Evolutionary conservation across 2,888 invertebrate genomes (phyloP), one percentile per base, ranked within the genome.

Genomic region (Boloria selene): DNA sequence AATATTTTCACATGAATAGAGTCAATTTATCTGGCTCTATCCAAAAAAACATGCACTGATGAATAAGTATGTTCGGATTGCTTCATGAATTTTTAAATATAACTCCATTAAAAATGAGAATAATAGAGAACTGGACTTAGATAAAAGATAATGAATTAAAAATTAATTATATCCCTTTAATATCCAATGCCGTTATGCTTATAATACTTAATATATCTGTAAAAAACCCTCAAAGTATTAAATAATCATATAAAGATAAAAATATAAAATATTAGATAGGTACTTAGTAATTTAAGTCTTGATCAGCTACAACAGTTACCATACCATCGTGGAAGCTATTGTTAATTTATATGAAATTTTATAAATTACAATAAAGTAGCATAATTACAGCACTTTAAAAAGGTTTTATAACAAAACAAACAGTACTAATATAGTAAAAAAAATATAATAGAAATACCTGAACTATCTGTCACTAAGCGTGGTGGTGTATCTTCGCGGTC

Each of bases 381-480:
- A 14, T 18, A 42, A 42, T 42, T 54, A 50, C 38, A 54, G 54
- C 42, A 18, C 18, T 4, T 18, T 6, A 49, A 16, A 26, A 42
- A 52, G 26, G 13, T 7, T 55, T 3, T 18, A 55, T 0, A 2
- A 55, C 18, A 10, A 38, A 38, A 38, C 10, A 38, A 38, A 38
- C 10, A 38, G 1, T 6, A 0, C 10, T 38, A 7, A 10, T 2
- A 38, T 38, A 14, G n/a, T 47, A 64, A 68, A 50, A 70, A 61
- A 45, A 59, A 45, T 2, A 6, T 38, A 38, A 61, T 52, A 55
- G 17, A 45, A 13, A 55, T 73, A 95, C 95, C 94, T 88, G 95
- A 94, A 87, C 94, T 94, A 85, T 94, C 94, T 56, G 94, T 94
- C 74, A 88, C 92, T 73, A 94, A 93, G 69, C 93, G 93, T 70